phyloP scores from a whole-genome alignment of 2,888 invertebrate species.

The Sinelater perroti region DNA sequence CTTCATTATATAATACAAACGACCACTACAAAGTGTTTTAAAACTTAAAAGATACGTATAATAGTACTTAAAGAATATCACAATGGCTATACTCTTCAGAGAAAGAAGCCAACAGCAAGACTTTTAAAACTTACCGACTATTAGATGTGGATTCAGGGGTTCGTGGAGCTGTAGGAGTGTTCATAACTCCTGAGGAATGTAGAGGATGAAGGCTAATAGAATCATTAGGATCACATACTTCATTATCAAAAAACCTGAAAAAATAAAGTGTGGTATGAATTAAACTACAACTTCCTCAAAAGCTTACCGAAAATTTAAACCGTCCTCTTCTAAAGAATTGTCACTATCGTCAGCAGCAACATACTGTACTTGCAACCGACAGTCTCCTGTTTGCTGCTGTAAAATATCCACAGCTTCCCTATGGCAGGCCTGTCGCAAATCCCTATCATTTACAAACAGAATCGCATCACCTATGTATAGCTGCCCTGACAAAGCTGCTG shows the following conservation, averaged over 20 bases:
- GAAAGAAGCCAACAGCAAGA: neutral
- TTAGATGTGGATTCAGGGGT: constrained; percentile 66
- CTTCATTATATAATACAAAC: too few relatives aligned
- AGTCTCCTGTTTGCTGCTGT: constrained; percentile 80
- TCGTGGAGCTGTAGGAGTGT: constrained; percentile 72
- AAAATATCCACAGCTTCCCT: constrained; percentile 82
- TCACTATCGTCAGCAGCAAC: constrained; percentile 77
- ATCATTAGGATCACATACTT: constrained; percentile 57
- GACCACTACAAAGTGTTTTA: constrained; percentile 1
- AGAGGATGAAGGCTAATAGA: constrained; percentile 51
- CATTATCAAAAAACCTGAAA: constrained; percentile 61
- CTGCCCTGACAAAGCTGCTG: constrained; percentile 76
- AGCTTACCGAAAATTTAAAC: constrained; percentile 62
- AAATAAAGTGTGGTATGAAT: constrained; percentile 47
- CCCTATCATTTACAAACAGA: constrained; percentile 80
- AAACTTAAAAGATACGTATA: neutral
- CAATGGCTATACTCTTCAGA: constrained; percentile 19
- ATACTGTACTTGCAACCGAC: constrained; percentile 80
- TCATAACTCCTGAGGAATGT: constrained; percentile 62
- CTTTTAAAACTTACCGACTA: constrained; percentile 57
- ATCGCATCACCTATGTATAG: constrained; percentile 87
- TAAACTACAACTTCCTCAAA: constrained; percentile 3
- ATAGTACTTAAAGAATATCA: constrained; percentile 20
- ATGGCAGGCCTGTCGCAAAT: constrained; percentile 80
- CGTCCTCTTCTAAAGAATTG: constrained; percentile 69